Percentiles rank a stretch among this genome's conserved stretches.
Conservation (phyloP, 2,113 vertebrate genomes). For the Oxyura jamaicensis region DNA sequence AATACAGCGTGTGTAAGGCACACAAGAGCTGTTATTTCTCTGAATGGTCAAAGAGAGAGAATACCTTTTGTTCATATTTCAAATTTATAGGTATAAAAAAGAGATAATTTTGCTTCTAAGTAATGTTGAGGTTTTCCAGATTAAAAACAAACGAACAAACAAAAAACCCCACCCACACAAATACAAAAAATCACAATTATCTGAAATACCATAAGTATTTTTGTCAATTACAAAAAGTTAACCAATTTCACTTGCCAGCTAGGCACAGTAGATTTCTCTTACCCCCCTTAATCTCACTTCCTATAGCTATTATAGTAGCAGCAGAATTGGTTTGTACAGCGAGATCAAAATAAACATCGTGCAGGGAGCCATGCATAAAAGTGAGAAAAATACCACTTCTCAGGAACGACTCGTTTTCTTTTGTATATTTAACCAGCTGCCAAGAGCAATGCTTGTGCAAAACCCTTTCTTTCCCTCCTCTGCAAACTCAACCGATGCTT, state of each 20-base stretch:
- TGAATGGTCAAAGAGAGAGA: not conserved
- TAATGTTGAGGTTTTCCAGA: not conserved
- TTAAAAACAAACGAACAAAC: too few relatives aligned
- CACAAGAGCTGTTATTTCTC: not conserved
- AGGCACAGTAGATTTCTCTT: not conserved
- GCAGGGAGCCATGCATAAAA: not conserved
- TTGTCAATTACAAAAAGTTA: not conserved
- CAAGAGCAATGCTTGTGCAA: not conserved
- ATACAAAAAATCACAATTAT: not conserved
- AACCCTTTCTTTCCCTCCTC: not conserved
- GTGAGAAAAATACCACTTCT: conserved; percentile 9
- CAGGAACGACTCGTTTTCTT: not conserved
- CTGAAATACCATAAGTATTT: not conserved
- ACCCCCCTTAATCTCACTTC: not conserved
- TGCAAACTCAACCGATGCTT: conserved; percentile 1
- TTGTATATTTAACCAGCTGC: not conserved
- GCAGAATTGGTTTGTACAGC: not conserved
- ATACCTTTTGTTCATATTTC: not conserved
- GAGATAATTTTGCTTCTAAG: not conserved
- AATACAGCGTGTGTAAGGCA: not conserved
- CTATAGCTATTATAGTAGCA: not conserved
- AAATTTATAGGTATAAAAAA: not conserved
- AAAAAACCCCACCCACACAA: not conserved
- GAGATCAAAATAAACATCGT: not conserved
- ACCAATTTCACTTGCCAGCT: not conserved